Base-by-base conservation (phyloP, 2,113 vertebrate genomes). In the Dryoscopus gambensis region DNA sequence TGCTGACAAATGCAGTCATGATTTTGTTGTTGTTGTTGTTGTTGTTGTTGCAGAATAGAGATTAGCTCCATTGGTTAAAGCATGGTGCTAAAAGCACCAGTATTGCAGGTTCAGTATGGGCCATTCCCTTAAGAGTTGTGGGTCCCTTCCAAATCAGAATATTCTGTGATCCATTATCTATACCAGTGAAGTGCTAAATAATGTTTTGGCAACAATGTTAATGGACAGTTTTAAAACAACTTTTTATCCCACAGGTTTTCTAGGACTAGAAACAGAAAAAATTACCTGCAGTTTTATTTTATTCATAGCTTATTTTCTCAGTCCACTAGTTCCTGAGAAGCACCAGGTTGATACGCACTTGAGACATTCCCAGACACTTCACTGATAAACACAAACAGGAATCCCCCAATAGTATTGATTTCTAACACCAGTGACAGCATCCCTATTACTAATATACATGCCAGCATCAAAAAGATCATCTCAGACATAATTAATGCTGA, bases 381-480 rank as follows among this genome's bases (percentile, higher is more conserved):
- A 64, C 39, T 65, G 55, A 70, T 23, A 85, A 80, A 62, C 7
- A 62, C 31, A 55, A 74, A 67, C 25, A 65, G 65, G 11, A 27
- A 82, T 35, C 5, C 23, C 23, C 7, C 39, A 78, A 59, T 50
- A 50, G 40, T 69, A 77, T 1, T 42, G 18, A 67, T 75, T 82
- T 64, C 79, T 87, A 78, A 42, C 35, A 40, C 39, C 46, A 82
- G 6, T 15, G 30, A 70, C 50, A 57, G 65, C n/a, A 55, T 59
- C 1, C 0, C 9, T 74, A 30, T 81, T 74, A 67, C 30, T 52
- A 57, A 75, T 67, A 50, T 0, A 1, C 57, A 28, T 47, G n/a
- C 22, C 3, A 3, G 20, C n/a, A 30, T 52, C 42, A 60, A 73
- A 59, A 91, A 56, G 10, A 39, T 50, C 5, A 30, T 37, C 65